These are phyloP conservation scores for Stylophora pistillata DNA, from an alignment of 64 coral and sea anemone species.

Conservation along the genomic window DNA sequence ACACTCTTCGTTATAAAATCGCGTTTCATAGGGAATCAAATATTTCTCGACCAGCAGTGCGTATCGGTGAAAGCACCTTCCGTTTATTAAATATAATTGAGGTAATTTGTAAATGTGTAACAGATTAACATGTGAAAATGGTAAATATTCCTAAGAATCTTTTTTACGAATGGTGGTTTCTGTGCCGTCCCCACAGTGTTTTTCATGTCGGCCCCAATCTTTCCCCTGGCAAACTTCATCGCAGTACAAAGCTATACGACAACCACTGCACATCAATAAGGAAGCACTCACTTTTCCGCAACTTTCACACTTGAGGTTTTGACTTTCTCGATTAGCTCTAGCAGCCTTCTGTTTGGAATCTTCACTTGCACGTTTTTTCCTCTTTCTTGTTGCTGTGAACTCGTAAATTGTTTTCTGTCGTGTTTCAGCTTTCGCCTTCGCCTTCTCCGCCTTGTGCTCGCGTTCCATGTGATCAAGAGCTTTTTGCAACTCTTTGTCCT, in stretches of 20 bases:
- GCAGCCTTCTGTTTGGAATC: neutral
- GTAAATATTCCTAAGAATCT: neutral
- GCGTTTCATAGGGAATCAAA: too few relatives aligned
- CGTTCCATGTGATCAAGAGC: neutral
- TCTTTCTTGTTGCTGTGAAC: neutral
- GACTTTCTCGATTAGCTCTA: neutral
- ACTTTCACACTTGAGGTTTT: neutral
- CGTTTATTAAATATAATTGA: neutral
- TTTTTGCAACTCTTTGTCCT: neutral
- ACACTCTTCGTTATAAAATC: too few relatives aligned
- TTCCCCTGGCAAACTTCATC: slow-evolving; percentile 43
- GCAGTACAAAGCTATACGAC: slow-evolving; percentile 16
- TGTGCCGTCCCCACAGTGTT: slow-evolving; percentile 7
- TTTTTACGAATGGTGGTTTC: neutral
- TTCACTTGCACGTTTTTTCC: neutral
- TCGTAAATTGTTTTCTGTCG: neutral
- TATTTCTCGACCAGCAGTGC: neutral
- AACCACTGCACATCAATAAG: slow-evolving; percentile 45
- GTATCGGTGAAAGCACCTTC: neutral
- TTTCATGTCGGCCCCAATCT: slow-evolving; percentile 45
- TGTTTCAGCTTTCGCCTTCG: neutral
- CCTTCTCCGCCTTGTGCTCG: neutral
- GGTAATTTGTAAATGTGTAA: neutral
- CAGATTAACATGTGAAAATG: neutral
- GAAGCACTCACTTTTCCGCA: slow-evolving; percentile 6